phyloP scores from a whole-genome alignment of 2,113 vertebrate genomes.

The Gallinago media region DNA sequence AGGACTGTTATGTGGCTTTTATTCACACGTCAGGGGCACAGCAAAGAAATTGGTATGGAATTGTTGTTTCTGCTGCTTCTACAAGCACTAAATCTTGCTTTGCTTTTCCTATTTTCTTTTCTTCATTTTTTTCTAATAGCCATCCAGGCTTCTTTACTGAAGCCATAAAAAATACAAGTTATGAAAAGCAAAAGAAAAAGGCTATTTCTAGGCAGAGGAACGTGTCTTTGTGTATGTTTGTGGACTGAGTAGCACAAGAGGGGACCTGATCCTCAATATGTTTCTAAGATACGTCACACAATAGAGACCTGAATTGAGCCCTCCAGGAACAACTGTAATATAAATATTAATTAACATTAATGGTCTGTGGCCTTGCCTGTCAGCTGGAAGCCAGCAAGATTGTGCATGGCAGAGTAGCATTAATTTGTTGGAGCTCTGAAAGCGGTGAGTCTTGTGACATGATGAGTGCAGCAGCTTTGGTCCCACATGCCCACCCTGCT shows the following conservation, averaged over 20 bases:
- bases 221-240: neutral
- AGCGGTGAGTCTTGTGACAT: neutral
- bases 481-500: rapidly evolving
- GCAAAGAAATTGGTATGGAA: conserved; percentile 16
- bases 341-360: conserved; percentile 73
- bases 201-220: conserved; percentile 24
- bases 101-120: conserved; percentile 49
- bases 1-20: neutral
- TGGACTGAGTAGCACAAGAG: neutral
- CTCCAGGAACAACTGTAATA: conserved; percentile 52
- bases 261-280: conserved; percentile 1
- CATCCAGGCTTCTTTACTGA: conserved; percentile 43
- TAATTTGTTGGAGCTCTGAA: conserved; percentile 8
- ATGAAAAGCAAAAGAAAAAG: conserved; percentile 23
- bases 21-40: neutral
- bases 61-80: neutral
- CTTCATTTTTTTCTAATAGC: conserved; percentile 36
- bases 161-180: conserved; percentile 47
- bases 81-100: conserved; percentile 44
- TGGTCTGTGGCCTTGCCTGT: conserved; percentile 40
- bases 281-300: neutral
- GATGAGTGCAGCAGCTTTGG: rapidly evolving
- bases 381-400: conserved; percentile 52
- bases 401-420: neutral
- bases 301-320: neutral